Base-by-base conservation (phyloP, 1,140 invertebrate species). In the Hesperophylax magnus region DNA sequence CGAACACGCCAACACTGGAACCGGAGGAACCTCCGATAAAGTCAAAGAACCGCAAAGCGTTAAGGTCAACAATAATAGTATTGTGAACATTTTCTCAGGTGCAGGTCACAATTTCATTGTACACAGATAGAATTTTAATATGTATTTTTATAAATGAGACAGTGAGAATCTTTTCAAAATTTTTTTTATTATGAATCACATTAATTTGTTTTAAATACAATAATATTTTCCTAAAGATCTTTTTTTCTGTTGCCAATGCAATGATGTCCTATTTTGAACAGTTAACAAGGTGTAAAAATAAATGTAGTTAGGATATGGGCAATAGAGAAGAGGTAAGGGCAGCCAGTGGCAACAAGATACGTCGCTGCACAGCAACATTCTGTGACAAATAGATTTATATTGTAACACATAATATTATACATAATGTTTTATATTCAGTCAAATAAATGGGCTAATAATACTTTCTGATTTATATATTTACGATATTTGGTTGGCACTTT, bases 1-100 rank as follows among this genome's bases (percentile, higher is more conserved):
- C 89, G 96, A 97, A 84, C 96, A 97, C 89, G 94, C 95, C 24
- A 96, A 96, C 85, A 97, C 96, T 87, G 96, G 96, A 80, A 94
- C 93, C 81, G 93, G 93, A 81, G 93, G 93, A 53, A 87, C 90
- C 65, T 92, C 90, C 22, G 89, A 91, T 24, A 92, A 95, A 87
- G 88, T 95, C 54, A 87, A 85, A 86, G 79, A 77, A 69, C 81
- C 81, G 0, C 34, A 47, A 7, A 71, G 65, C 18, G 65, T 84
- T 5, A 78, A 80, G 34, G 63, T 24, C 22, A 20, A 52, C 20
- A 24, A 22, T 67, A 76, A 31, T 58, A 74, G 78, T 34, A 86
- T 89, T 60, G 85, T 75, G 22, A 79, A 85, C 79, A 87, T 90
- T 18, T 88, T 86, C 86, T 85, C 88, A 75, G 89, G 89, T 9